Conservation (phyloP, 2,113 vertebrate species). For the Gymnogyps californianus region DNA sequence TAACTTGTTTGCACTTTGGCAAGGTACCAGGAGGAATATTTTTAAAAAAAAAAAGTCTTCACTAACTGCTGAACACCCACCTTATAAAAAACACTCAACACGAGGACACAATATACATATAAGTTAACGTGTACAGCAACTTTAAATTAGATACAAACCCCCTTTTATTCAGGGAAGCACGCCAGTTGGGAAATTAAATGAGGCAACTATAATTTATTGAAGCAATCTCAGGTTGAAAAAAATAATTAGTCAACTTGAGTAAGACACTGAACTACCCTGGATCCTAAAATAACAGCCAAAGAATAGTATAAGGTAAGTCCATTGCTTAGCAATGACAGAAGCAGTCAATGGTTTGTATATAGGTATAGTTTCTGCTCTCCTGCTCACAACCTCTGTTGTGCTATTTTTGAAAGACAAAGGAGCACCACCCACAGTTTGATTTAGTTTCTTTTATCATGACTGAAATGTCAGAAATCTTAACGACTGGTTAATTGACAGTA, state of each 20-base stretch:
- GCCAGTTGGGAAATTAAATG: background rate
- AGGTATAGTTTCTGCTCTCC: background rate
- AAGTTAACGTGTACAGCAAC: background rate
- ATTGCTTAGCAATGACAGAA: background rate
- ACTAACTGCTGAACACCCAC: background rate
- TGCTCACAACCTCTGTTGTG: background rate
- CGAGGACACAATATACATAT: accelerated
- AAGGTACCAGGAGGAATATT: background rate
- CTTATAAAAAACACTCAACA: background rate
- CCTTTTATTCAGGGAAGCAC: background rate
- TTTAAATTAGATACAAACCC: background rate
- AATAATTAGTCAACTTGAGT: background rate
- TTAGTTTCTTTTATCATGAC: background rate
- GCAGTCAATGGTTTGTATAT: background rate
- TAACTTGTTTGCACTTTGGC: constrained; percentile 33
- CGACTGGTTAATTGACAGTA: background rate
- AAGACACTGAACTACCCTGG: background rate
- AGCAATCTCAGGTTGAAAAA: background rate
- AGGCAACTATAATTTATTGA: background rate
- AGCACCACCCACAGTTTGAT: background rate
- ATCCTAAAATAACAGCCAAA: background rate
- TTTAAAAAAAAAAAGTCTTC: background rate
- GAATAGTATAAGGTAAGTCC: background rate
- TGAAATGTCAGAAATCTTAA: background rate
- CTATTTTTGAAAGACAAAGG: background rate